A percentile compares a stretch with the other conserved stretches of the same genome.
Conservation (phyloP, 1,140 invertebrate species). For the Tribolium madens region DNA sequence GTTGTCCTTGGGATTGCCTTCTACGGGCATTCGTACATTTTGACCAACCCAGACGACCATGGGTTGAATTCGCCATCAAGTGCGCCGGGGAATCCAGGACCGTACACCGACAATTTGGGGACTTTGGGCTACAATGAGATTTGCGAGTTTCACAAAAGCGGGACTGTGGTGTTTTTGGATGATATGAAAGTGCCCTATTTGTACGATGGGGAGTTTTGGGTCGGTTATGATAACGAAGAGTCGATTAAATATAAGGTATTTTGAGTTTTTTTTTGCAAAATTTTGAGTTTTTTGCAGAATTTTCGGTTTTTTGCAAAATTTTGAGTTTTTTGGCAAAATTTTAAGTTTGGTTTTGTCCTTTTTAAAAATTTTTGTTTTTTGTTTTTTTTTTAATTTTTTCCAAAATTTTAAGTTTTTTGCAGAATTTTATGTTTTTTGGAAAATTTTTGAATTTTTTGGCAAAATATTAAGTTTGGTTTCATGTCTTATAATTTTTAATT, state of each 20-base stretch:
- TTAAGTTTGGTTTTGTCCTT: no score
- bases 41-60: conserved; percentile 66
- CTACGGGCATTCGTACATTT: conserved; percentile 75
- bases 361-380: no score
- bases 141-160: conserved; percentile 13
- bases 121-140: conserved; percentile 70
- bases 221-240: conserved; percentile 77
- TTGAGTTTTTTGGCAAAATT: no score
- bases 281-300: background rate
- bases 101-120: conserved; percentile 71
- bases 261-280: background rate
- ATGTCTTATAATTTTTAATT: no score
- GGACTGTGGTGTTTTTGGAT: conserved; percentile 64
- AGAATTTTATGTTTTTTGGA: no score
- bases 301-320: no score
- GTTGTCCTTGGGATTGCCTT: conserved; percentile 74
- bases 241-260: conserved; percentile 63
- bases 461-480: no score
- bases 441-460: no score
- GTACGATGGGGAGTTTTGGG: conserved; percentile 75
- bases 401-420: no score
- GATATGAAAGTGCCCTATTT: conserved; percentile 74
- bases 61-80: conserved; percentile 68
- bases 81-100: conserved; percentile 71
- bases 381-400: no score